Base-by-base conservation (phyloP, 2,113 vertebrate species). In the Halichoerus grypus region DNA sequence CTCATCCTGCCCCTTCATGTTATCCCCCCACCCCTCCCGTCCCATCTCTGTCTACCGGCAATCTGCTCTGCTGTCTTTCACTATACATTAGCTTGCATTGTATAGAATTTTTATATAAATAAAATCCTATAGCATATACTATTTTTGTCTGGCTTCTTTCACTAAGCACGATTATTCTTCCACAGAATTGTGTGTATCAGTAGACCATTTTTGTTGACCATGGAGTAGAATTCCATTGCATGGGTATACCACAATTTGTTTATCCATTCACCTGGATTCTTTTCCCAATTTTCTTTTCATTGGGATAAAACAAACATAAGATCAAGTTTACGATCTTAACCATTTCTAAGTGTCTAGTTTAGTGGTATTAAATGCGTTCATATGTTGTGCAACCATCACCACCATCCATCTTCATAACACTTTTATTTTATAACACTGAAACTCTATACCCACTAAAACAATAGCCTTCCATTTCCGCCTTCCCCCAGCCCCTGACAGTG, bases 11-110 rank as follows among this genome's bases (percentile, higher is more conserved):
- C 49, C 55, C 13, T 71, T 16, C 51, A 5, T 71, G 16, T 16
- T 21, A 5, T 53, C 42, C n/a, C 2, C 3, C 42, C 53, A 63
- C 1, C 0, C 22, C 1, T 24, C 33, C 77, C 5, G 1, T 69
- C 26, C 42, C 51, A 33, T 51, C 31, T n/a, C 53, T 88, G 49
- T 46, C 74, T 13, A 53, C 15, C 36, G 22, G 16, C 49, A 22
- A 71, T 51, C 85, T 53, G 13, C 19, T 53, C n/a, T 69, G 39
- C 10, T 79, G 4, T 67, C 24, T 74, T 59, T 80, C 10, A 57
- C 49, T 57, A 28, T 42, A n/a, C 18, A n/a, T 69, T 69, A n/a
- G 65, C 31, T 67, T 67, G 33, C 65, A n/a, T 18, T 5, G 18
- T 69, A 69, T n/a, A 69, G 33, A 69, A 18, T 19, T n/a, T n/a